phyloP scores from a whole-genome alignment of 2,888 invertebrate genomes.

The Galerucella pusilla region DNA sequence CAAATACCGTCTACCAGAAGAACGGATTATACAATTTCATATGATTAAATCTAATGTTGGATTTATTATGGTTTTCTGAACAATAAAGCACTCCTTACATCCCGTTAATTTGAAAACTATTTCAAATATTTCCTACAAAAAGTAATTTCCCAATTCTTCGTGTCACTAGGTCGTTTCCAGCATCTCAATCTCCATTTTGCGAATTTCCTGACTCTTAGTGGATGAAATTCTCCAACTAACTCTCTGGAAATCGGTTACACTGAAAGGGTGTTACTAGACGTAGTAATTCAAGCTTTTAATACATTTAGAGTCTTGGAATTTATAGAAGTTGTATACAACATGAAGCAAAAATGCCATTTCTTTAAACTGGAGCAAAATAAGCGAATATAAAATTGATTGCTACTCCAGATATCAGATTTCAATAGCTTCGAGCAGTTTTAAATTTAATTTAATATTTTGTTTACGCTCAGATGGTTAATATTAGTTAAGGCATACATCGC shows the following conservation, averaged over 20 bases:
- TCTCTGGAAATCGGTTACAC: slow-evolving; percentile 39
- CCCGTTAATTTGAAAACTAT: not conserved
- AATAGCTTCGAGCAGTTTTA: not conserved
- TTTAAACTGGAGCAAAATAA: not conserved
- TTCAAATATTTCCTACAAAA: slow-evolving; percentile 11
- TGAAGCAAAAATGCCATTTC: not conserved
- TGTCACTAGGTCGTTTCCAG: slow-evolving; percentile 18
- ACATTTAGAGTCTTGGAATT: not conserved
- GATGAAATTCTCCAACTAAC: slow-evolving; percentile 11
- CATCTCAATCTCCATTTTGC: slow-evolving; percentile 20
- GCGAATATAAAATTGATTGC: not conserved
- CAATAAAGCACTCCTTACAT: not conserved
- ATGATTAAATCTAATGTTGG: no score
- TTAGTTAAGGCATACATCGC: no score
- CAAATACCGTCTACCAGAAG: no score
- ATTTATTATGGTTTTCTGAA: no score
- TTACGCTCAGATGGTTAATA: not conserved
- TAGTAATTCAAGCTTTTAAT: slow-evolving; percentile 3
- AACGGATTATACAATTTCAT: no score
- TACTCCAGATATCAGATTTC: not conserved
- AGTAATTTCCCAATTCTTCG: slow-evolving; percentile 21
- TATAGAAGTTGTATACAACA: not conserved
- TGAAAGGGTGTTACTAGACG: slow-evolving; percentile 42
- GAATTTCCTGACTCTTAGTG: slow-evolving; percentile 12
- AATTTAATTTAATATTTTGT: not conserved